Conservation (phyloP, 1,140 invertebrate species). For the Arion vulgaris region DNA sequence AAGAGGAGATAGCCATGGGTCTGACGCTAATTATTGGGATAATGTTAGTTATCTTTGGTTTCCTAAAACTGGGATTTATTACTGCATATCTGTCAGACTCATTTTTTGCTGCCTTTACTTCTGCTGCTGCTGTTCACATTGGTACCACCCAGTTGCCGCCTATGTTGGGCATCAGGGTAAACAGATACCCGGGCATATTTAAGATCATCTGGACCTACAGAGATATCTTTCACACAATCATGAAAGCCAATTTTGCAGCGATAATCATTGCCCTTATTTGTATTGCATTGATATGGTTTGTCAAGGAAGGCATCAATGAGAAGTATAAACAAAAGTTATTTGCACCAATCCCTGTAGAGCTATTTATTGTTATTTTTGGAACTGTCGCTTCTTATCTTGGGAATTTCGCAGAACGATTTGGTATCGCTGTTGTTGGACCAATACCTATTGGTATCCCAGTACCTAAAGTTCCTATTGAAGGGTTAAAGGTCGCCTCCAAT, state of each 20-base stretch:
- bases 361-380: conserved; percentile 80
- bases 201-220: conserved; percentile 68
- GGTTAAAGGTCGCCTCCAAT: conserved; percentile 51
- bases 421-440: conserved; percentile 70
- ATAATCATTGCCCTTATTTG: conserved; percentile 81
- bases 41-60: conserved; percentile 80
- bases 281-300: conserved; percentile 81
- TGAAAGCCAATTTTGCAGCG: conserved; percentile 69
- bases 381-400: conserved; percentile 70
- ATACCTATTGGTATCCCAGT: conserved; percentile 72
- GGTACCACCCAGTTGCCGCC: conserved; percentile 92
- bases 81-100: conserved; percentile 89
- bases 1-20: conserved; percentile 59
- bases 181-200: conserved; percentile 54
- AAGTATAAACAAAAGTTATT: conserved; percentile 80
- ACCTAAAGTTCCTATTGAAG: conserved; percentile 57
- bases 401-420: conserved; percentile 66
- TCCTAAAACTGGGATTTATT: conserved; percentile 86
- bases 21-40: conserved; percentile 59
- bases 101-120: conserved; percentile 92
- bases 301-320: conserved; percentile 87
- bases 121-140: conserved; percentile 90
- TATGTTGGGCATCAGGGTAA: conserved; percentile 81
- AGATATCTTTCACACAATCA: conserved; percentile 64
- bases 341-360: conserved; percentile 90